Evolutionary conservation across 2,797 vertebrate species (phyloP).

Genomic region (Spea hammondii): DNA sequence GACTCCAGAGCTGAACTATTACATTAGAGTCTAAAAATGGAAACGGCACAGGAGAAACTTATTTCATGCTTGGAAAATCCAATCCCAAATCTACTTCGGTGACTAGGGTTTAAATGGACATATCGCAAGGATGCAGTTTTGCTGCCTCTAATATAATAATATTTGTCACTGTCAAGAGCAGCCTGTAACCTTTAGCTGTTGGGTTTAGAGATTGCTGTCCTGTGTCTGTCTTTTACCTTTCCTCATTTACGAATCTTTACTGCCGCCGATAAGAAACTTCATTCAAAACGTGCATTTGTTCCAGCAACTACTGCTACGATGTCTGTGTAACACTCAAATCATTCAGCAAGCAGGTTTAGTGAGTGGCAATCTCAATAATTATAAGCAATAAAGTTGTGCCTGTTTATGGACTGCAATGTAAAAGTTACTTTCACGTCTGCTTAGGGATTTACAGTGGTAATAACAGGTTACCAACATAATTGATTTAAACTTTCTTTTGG

Average conservation of each 20-base stretch:
- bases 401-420: no score
- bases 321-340: no score
- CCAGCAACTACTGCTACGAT: no score
- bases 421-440: no score
- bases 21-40: slow-evolving; percentile 32
- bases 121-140: slow-evolving; percentile 36
- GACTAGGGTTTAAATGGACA: slow-evolving; percentile 48
- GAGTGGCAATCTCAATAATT: no score
- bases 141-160: slow-evolving; percentile 32
- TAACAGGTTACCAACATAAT: no score
- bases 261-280: slow-evolving; percentile 23
- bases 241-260: background rate
- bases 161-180: slow-evolving; percentile 49
- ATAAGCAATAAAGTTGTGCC: no score
- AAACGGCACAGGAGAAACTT: slow-evolving; percentile 39
- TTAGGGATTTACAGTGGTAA: no score
- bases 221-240: slow-evolving; percentile 21
- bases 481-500: no score
- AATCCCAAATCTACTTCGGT: slow-evolving; percentile 42
- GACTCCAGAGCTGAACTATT: slow-evolving; percentile 23
- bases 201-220: slow-evolving; percentile 9
- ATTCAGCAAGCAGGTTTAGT: no score
- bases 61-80: slow-evolving; percentile 54
- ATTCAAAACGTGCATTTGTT: background rate
- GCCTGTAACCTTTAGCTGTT: slow-evolving; percentile 31